These are phyloP conservation scores for Bubo scandiacus DNA, from an alignment of 2,113 vertebrate genomes.

Conservation along the genomic window DNA sequence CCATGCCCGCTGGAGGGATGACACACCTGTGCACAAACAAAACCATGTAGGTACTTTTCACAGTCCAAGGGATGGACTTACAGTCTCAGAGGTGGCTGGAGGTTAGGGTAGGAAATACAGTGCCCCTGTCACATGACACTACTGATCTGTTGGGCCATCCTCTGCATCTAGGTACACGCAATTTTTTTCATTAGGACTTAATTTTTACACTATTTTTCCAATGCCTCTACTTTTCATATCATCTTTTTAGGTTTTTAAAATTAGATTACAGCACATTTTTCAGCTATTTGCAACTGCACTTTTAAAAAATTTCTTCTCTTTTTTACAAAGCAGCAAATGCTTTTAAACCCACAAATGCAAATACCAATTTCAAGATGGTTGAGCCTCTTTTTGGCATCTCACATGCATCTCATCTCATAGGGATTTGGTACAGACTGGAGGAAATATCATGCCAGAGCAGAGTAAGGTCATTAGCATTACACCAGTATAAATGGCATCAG, in stretches of 20 bases:
- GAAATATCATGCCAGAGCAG: not conserved
- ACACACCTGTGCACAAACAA: not conserved
- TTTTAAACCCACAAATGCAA: not conserved
- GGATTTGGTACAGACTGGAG: not conserved
- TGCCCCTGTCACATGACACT: not conserved
- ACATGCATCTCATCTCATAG: not conserved
- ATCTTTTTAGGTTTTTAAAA: not conserved
- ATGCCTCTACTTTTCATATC: not conserved
- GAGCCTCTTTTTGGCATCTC: not conserved
- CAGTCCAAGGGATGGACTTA: too few relatives aligned
- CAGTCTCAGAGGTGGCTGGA: not conserved
- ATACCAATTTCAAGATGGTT: not conserved
- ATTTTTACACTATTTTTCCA: not conserved
- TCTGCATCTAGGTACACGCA: not conserved
- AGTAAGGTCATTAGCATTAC: not conserved
- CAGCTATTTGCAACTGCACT: not conserved
- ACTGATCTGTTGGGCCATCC: not conserved
- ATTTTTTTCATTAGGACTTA: not conserved
- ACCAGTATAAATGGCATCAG: not conserved
- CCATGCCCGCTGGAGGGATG: accelerated
- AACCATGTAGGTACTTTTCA: accelerated
- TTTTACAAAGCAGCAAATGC: not conserved
- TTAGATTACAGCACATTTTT: not conserved
- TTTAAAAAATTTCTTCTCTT: not conserved
- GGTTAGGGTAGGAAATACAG: not conserved